A percentile compares a stretch with the other conserved stretches of the same genome.
phyloP scores from a whole-genome alignment of 2,113 vertebrate species.

The Perca schrenkii region DNA sequence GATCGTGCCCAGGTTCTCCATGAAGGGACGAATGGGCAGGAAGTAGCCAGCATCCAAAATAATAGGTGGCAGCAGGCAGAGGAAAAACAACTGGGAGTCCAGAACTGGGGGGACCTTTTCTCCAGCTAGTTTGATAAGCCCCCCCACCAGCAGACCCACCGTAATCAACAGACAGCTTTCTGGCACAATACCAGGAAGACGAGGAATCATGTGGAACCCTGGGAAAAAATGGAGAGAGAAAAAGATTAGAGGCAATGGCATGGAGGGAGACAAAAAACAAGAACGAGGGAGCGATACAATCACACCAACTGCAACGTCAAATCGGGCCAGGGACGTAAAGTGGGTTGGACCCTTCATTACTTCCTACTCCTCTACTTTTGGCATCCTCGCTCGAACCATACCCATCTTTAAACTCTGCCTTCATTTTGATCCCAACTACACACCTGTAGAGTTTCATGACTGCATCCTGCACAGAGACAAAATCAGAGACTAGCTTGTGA shows the following conservation, averaged over 20 bases:
- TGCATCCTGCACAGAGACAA: no score
- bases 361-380: no score
- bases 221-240: constrained; percentile 29
- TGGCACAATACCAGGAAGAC: constrained; percentile 91
- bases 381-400: no score
- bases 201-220: constrained; percentile 97
- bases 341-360: no score
- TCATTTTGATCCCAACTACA: no score
- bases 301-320: no score
- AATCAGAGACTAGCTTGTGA: no score
- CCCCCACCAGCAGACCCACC: constrained; percentile 94
- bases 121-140: constrained; percentile 91
- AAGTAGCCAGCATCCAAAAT: constrained; percentile 99
- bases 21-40: constrained; percentile 95
- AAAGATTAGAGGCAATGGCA: not conserved
- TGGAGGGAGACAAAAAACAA: not conserved
- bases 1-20: constrained; percentile 98
- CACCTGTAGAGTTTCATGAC: no score
- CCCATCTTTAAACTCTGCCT: no score
- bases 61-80: constrained; percentile 96
- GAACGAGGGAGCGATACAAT: not conserved
- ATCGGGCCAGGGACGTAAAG: no score
- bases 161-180: constrained; percentile 98
- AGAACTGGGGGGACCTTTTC: constrained; percentile 89
- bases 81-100: constrained; percentile 90